Base-by-base conservation (phyloP, 2,888 invertebrate genomes). In the Eupithecia subfuscata region DNA sequence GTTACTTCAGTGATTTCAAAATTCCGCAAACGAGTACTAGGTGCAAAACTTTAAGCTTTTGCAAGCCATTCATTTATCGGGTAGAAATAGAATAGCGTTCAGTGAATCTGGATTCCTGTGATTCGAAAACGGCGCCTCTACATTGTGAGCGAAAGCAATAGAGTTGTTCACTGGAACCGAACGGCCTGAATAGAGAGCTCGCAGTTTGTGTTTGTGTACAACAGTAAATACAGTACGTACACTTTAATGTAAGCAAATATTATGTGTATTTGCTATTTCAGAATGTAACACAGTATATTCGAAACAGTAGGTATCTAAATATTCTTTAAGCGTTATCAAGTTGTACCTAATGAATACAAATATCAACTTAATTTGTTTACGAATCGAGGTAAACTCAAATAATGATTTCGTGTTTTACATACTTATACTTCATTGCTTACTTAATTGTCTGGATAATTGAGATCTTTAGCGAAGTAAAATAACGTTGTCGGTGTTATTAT, bases 151-250 rank as follows among this genome's bases (percentile, higher is more conserved):
- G 79, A 77, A 80, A 79, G 78, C 82, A 79, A 82, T 82, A 80
- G 79, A 82, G 80, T 80, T 77, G 81, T 82, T 77, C 78, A 82
- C 79, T 80, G 78, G 78, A 77, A 80, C 75, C 76, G 79, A 80
- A 78, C 80, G 78, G 60, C 76, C 64, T 76, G 78, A 78, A 80
- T 79, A 78, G 80, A 79, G 79, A 56, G 80, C 78, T 71, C 74
- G 69, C 60, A 60, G 60, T 60, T 60, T 60, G 56, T 56, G 63
- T 73, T 67, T 43, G 68, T 25, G 43, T 11, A n/a, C n/a, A 71
- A 69, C 76, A 74, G 76, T 71, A 71, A 45, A 34, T 6, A 22
- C 25, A 64, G 70, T 67, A 64, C 12, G 11, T 56, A 60, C 60
- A 60, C 60, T 25, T 60, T 60, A 25, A 60, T 60, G 60, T 60